Percentiles rank a stretch among this genome's conserved stretches.
These are phyloP conservation scores for Tapera naevia DNA, from an alignment of 2,797 vertebrate species.

Conservation along the genomic window DNA sequence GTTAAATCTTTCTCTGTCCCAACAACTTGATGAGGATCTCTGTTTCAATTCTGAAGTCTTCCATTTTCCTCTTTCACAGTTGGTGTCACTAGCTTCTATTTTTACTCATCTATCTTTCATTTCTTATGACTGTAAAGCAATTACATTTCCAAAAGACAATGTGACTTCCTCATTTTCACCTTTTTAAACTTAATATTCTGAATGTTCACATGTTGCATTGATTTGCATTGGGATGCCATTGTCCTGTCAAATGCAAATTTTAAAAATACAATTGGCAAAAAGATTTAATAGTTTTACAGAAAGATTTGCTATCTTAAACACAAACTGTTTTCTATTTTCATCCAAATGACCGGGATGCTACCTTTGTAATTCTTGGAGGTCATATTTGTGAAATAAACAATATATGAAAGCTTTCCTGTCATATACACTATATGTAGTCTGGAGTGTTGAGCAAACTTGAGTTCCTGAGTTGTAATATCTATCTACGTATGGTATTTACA, in stretches of 20 bases:
- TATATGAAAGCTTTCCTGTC: constrained; percentile 75
- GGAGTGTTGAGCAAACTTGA: constrained; percentile 79
- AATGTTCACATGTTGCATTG: constrained; percentile 62
- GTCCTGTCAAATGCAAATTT: constrained; percentile 72
- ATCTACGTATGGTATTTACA: constrained; percentile 75
- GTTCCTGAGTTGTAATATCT: constrained; percentile 79
- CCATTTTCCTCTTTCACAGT: constrained; percentile 73
- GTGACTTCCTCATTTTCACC: constrained; percentile 54
- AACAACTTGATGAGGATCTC: constrained; percentile 62
- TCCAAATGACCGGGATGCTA: constrained; percentile 75
- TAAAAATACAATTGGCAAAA: constrained; percentile 69
- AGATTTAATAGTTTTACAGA: constrained; percentile 78
- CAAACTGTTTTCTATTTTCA: constrained; percentile 77
- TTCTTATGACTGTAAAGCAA: constrained; percentile 56
- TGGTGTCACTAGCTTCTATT: constrained; percentile 60
- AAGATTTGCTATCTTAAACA: constrained; percentile 75
- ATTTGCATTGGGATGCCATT: constrained; percentile 68
- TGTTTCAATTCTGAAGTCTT: constrained; percentile 78
- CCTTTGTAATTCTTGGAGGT: constrained; percentile 74
- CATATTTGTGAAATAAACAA: constrained; percentile 75
- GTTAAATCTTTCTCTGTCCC: constrained; percentile 60
- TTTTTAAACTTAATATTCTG: constrained; percentile 47
- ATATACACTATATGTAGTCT: constrained; percentile 78
- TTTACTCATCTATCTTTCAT: constrained; percentile 31
- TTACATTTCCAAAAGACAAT: constrained; percentile 61